These are phyloP conservation scores for Pheosia tremula DNA, from an alignment of 2,888 invertebrate species.

Conservation along the genomic window DNA sequence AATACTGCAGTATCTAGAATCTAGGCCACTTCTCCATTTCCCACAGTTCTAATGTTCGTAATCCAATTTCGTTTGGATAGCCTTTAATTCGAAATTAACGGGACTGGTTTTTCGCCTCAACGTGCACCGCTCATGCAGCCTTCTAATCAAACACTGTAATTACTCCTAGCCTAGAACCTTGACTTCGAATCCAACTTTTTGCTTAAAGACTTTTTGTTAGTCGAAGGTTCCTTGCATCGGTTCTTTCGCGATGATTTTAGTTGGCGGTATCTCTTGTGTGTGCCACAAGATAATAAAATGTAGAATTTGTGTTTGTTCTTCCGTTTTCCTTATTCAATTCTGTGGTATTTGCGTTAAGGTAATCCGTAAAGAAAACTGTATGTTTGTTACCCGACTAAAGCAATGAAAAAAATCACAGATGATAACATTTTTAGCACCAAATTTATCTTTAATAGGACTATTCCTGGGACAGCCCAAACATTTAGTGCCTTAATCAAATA, in stretches of 20 bases:
- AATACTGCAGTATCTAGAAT: slow-evolving; percentile 8
- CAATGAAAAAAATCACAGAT: too few relatives aligned
- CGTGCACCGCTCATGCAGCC: slow-evolving; percentile 33
- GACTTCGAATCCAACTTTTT: slow-evolving; percentile 45
- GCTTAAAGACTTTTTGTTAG: slow-evolving; percentile 50
- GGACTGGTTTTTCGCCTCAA: slow-evolving; percentile 30
- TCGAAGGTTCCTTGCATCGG: slow-evolving; percentile 12
- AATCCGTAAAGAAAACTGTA: too few relatives aligned
- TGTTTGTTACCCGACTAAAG: too few relatives aligned
- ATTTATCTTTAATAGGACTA: too few relatives aligned
- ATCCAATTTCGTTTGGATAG: slow-evolving; percentile 16
- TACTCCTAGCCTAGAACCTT: slow-evolving; percentile 53
- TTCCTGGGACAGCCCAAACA: too few relatives aligned
- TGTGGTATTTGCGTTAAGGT: too few relatives aligned
- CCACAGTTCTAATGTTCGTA: slow-evolving; percentile 29
- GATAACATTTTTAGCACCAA: too few relatives aligned
- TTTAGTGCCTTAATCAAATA: too few relatives aligned
- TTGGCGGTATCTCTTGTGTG: too few relatives aligned
- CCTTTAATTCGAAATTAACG: slow-evolving; percentile 28
- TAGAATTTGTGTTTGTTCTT: too few relatives aligned
- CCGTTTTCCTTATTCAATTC: too few relatives aligned
- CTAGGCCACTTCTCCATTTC: slow-evolving; percentile 15
- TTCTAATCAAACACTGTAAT: slow-evolving; percentile 49
- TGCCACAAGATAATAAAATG: too few relatives aligned
- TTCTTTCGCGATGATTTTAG: not conserved